These are phyloP conservation scores for Apeira syringaria DNA, from an alignment of 2,888 invertebrate genomes.

Conservation along the genomic window DNA sequence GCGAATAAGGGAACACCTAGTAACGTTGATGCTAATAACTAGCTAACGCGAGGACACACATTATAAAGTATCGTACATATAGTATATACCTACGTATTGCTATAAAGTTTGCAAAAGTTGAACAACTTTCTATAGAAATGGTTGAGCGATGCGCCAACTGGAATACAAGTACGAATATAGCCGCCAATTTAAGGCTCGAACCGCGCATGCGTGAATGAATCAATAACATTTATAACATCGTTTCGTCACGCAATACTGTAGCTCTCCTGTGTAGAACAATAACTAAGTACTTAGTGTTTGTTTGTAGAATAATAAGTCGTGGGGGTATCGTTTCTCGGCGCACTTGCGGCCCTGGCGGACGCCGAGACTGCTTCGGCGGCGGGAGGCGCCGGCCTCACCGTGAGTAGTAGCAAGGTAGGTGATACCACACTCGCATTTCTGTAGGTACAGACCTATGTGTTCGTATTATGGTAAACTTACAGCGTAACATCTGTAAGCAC, in stretches of 20 bases:
- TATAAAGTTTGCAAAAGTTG: constrained; percentile 15
- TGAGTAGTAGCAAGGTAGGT: constrained; percentile 76
- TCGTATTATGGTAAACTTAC: constrained; percentile 7
- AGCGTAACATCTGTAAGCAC: constrained; percentile 6
- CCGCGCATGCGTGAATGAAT: constrained; percentile 32
- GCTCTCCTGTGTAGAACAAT: constrained; percentile 26
- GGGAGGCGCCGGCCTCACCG: constrained; percentile 81
- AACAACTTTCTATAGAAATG: constrained; percentile 22
- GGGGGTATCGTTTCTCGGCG: constrained; percentile 43
- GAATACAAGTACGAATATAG: constrained; percentile 23
- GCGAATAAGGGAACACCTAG: too few relatives aligned
- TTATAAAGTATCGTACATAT: too few relatives aligned
- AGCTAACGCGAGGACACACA: constrained; percentile 3
- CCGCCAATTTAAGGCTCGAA: constrained; percentile 18
- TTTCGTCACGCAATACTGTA: constrained; percentile 26
- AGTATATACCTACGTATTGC: too few relatives aligned
- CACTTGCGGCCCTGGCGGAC: constrained; percentile 71
- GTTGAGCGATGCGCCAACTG: constrained; percentile 22
- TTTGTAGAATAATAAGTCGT: constrained; percentile 30
- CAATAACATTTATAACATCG: constrained; percentile 27
- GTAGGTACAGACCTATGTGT: not conserved
- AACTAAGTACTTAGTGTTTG: constrained; percentile 18
- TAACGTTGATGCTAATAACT: constrained; percentile 6
- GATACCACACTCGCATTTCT: not conserved
- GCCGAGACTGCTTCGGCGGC: constrained; percentile 63